These are phyloP conservation scores for Pristis pectinata DNA, from an alignment of 2,797 vertebrate species.

Conservation along the genomic window DNA sequence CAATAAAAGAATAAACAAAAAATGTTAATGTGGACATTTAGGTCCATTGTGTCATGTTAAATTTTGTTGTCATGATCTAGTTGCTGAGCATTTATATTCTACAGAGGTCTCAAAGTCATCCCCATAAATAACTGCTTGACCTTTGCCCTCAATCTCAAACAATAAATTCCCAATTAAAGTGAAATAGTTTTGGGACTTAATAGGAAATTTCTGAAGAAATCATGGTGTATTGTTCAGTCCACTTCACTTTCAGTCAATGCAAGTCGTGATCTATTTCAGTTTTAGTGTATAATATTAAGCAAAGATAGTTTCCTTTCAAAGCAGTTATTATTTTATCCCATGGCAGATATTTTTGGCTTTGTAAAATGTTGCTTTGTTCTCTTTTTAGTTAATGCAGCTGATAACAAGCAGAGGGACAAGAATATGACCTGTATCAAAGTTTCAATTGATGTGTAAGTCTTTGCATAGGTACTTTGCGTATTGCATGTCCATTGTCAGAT, in stretches of 20 bases:
- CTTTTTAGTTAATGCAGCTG: conserved; percentile 86
- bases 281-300: not conserved
- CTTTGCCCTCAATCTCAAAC: no score
- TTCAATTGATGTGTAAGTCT: conserved; percentile 92
- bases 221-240: not conserved
- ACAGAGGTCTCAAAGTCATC: no score
- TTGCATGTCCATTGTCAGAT: not conserved
- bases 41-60: no score
- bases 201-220: not conserved
- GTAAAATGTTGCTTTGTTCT: conserved; percentile 44
- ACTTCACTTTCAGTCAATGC: not conserved
- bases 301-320: not conserved
- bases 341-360: not conserved
- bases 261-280: not conserved
- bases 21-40: no score
- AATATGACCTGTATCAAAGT: conserved; percentile 95
- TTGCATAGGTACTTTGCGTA: not conserved
- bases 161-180: no score
- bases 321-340: not conserved
- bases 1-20: no score
- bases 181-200: no score
- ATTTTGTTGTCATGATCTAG: no score
- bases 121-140: no score
- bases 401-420: conserved; percentile 98
- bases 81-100: no score